Conservation (phyloP, 2,888 invertebrate species). For the Leptopilina syphax region DNA sequence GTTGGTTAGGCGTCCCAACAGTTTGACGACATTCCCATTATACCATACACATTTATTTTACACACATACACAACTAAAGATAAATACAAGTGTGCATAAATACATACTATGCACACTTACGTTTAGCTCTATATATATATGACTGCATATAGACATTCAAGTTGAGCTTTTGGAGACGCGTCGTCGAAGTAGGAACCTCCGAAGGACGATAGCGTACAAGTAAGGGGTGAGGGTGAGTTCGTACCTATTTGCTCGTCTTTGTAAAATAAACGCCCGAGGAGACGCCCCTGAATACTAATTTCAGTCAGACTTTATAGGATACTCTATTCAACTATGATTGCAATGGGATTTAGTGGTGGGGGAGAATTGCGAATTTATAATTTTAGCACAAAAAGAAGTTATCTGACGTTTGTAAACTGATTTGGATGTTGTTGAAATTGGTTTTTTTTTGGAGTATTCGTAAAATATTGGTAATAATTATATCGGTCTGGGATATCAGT, state of each 20-base stretch:
- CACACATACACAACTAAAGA: background rate
- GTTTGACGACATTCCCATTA: constrained; percentile 74
- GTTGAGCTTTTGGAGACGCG: constrained; percentile 46
- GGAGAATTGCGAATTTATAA: background rate
- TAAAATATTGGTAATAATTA: too few species aligned
- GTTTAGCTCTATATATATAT: background rate
- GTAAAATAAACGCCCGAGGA: constrained; percentile 71
- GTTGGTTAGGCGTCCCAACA: constrained; percentile 72
- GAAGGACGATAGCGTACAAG: constrained; percentile 46
- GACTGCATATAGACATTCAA: constrained; percentile 42
- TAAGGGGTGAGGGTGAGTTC: constrained; percentile 43
- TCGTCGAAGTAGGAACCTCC: constrained; percentile 51
- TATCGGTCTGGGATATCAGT: too few species aligned
- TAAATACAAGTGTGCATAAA: constrained; percentile 40
- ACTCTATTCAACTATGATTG: constrained; percentile 24
- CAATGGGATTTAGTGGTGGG: background rate
- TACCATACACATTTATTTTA: constrained; percentile 51
- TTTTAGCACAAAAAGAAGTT: background rate
- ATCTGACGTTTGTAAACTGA: background rate
- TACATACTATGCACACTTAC: constrained; percentile 42
- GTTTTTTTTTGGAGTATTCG: too few species aligned
- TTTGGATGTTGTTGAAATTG: too few species aligned
- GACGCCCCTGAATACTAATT: constrained; percentile 70
- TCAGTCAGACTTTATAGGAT: constrained; percentile 29
- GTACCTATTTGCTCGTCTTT: constrained; percentile 70